These are phyloP conservation scores for Cynocephalus volans DNA, from an alignment of 2,113 vertebrate species.

Conservation along the genomic window DNA sequence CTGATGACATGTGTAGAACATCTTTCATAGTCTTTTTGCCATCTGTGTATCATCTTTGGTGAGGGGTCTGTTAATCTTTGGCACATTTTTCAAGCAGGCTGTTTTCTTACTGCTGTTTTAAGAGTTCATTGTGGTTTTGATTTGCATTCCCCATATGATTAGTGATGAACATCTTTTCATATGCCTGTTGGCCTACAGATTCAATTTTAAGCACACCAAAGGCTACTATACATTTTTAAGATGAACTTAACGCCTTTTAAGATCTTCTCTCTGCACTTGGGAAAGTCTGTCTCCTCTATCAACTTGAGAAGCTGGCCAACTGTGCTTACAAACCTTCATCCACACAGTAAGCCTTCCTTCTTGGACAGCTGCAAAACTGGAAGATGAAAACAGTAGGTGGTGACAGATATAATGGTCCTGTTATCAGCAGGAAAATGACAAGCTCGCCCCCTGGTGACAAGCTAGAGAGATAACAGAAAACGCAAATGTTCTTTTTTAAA, in stretches of 20 bases:
- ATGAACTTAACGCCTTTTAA: conserved; percentile 22
- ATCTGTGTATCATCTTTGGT: background rate
- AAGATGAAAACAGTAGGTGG: background rate
- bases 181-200: background rate
- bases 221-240: conserved; percentile 22
- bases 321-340: conserved; percentile 27
- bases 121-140: conserved; percentile 32
- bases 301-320: background rate
- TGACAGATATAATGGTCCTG: background rate
- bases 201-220: conserved; percentile 49
- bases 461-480: conserved; percentile 13
- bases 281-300: background rate
- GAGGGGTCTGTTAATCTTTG: background rate
- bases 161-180: background rate
- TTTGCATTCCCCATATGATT: background rate
- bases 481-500: conserved; percentile 7
- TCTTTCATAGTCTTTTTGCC: background rate
- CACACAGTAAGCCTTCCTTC: background rate
- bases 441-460: conserved; percentile 80
- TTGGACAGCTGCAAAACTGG: conserved; percentile 37
- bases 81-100: background rate
- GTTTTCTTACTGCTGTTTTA: background rate
- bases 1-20: background rate
- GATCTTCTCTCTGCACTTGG: background rate
- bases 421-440: conserved; percentile 56